A percentile compares a stretch with the other conserved stretches of the same genome.
These are phyloP conservation scores for Drosophila quinaria DNA, from an alignment of 2,888 invertebrate genomes.

Conservation along the genomic window DNA sequence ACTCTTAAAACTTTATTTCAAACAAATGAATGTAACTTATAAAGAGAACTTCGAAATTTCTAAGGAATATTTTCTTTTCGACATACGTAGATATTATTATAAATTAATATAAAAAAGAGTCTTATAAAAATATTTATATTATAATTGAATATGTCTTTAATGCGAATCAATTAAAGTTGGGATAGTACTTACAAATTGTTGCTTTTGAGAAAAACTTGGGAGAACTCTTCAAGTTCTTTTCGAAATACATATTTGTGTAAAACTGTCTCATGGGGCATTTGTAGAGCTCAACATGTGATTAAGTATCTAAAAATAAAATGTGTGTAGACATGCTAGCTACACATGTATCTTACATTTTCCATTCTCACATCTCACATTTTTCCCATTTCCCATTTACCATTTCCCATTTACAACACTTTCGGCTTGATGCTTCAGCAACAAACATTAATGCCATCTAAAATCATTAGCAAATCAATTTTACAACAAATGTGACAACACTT, in stretches of 20 bases:
- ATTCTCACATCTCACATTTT: constrained; percentile 11
- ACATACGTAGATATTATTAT: too few relatives aligned
- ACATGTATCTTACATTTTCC: constrained; percentile 22
- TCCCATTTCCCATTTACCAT: not conserved
- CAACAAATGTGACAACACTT: constrained; percentile 67
- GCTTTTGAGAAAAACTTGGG: not conserved
- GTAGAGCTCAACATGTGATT: constrained; percentile 54
- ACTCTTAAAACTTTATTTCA: too few relatives aligned
- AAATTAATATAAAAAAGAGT: too few relatives aligned
- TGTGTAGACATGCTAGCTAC: constrained; percentile 10
- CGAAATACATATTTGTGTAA: constrained; percentile 13
- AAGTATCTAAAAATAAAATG: constrained; percentile 55
- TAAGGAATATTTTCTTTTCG: too few relatives aligned
- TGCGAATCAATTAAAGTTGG: not conserved
- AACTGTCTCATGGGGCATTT: constrained; percentile 42
- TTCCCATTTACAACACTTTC: constrained; percentile 19
- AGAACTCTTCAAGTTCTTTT: constrained; percentile 11
- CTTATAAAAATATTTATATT: too few relatives aligned
- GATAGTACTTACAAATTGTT: constrained; percentile 6
- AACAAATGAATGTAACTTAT: too few relatives aligned
- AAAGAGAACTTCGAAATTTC: too few relatives aligned
- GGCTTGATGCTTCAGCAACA: constrained; percentile 18
- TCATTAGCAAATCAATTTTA: constrained; percentile 71
- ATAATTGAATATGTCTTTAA: too few relatives aligned
- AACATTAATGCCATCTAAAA: constrained; percentile 61